These are phyloP conservation scores for Esperia sulphurella DNA, from an alignment of 2,888 invertebrate species.

Conservation along the genomic window DNA sequence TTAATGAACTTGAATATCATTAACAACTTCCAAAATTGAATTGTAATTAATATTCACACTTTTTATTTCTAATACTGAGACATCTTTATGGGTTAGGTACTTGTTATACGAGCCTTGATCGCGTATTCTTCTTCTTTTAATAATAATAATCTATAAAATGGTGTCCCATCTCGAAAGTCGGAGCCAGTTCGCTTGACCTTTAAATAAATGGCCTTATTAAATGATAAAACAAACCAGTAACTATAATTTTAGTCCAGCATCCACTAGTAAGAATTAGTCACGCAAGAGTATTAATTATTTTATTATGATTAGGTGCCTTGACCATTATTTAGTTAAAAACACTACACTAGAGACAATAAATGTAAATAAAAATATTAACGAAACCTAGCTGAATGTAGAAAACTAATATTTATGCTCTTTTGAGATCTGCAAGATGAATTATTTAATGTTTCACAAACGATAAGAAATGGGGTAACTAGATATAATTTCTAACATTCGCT, in stretches of 20 bases:
- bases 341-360: too few relatives aligned
- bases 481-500: too few relatives aligned
- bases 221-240: constrained; percentile 46
- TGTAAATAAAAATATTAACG: too few relatives aligned
- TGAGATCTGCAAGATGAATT: too few relatives aligned
- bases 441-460: too few relatives aligned
- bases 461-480: too few relatives aligned
- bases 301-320: too few relatives aligned
- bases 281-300: too few relatives aligned
- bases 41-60: background rate
- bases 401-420: too few relatives aligned
- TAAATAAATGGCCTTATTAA: constrained; percentile 63
- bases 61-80: background rate
- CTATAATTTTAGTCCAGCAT: constrained; percentile 31
- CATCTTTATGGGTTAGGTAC: constrained; percentile 9
- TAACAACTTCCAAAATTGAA: background rate
- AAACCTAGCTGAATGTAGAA: too few relatives aligned
- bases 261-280: constrained; percentile 7
- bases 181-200: constrained; percentile 63
- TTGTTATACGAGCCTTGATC: constrained; percentile 14
- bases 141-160: constrained; percentile 43
- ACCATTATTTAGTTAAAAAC: too few relatives aligned
- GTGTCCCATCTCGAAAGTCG: constrained; percentile 48
- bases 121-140: constrained; percentile 28
- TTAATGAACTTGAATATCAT: background rate